Conservation (phyloP, 2,888 invertebrate species). For the Vannuccia rotundouncinata region DNA sequence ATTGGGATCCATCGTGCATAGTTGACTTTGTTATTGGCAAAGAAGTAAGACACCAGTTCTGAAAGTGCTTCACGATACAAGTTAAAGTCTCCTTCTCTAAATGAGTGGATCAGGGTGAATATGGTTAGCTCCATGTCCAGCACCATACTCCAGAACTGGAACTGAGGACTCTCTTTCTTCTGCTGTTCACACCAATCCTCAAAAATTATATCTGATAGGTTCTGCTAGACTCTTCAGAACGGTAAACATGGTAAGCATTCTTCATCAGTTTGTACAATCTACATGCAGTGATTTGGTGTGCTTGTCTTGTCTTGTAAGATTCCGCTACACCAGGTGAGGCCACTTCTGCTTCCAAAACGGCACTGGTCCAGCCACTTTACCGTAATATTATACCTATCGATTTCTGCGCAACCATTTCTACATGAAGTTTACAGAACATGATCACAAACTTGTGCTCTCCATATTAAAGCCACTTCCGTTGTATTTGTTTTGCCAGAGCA, state of each 20-base stretch:
- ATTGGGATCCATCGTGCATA: conserved; percentile 44
- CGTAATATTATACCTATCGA: background rate
- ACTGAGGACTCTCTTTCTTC: conserved; percentile 15
- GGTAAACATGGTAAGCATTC: conserved; percentile 36
- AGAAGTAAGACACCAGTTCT: conserved; percentile 28
- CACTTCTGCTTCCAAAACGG: background rate
- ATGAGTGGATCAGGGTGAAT: conserved; percentile 4
- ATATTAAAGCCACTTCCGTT: background rate
- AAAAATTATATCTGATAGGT: background rate
- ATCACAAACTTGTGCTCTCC: conserved; percentile 1
- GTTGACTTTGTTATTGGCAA: conserved; percentile 43
- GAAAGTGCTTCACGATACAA: background rate
- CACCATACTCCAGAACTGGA: conserved; percentile 7
- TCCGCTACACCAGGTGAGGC: conserved; percentile 9
- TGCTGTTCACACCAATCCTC: conserved; percentile 6
- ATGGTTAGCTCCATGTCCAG: conserved; percentile 4
- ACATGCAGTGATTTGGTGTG: conserved; percentile 42
- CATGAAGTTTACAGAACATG: background rate
- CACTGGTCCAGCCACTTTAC: background rate
- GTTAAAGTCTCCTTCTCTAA: conserved; percentile 20
- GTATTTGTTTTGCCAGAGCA: conserved; percentile 9
- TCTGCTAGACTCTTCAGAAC: background rate
- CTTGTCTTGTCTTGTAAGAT: conserved; percentile 41
- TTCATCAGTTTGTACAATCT: conserved; percentile 41
- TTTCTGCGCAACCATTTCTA: background rate